Evolutionary conservation across 2,888 invertebrate species (phyloP).

Genomic region (Operophtera brumata): DNA sequence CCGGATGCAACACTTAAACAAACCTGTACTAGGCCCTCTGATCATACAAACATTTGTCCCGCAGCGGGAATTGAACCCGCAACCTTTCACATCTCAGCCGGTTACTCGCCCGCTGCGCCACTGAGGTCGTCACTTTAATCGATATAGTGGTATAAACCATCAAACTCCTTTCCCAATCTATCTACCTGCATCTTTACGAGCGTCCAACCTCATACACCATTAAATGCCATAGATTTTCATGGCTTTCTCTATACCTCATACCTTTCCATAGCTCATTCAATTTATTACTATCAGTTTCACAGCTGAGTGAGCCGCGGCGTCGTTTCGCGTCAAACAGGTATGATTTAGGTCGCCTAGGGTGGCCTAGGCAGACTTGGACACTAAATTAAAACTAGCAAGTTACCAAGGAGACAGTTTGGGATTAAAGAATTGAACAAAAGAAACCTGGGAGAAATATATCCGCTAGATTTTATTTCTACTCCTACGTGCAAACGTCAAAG

Average conservation of each 20-base stretch:
- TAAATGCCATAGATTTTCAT: slow-evolving; percentile 49
- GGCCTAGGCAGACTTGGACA: slow-evolving; percentile 52
- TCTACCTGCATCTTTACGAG: slow-evolving; percentile 30
- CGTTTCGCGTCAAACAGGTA: slow-evolving; percentile 61
- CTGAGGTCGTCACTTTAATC: too few species aligned
- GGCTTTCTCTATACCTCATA: slow-evolving; percentile 35
- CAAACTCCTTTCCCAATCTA: not conserved
- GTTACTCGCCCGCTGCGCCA: too few species aligned
- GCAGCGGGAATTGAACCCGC: too few species aligned
- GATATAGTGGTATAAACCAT: too few species aligned
- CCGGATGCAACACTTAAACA: too few species aligned
- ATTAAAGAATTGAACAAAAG: slow-evolving; percentile 14
- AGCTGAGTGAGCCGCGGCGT: slow-evolving; percentile 46
- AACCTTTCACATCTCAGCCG: too few species aligned
- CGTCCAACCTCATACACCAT: slow-evolving; percentile 45
- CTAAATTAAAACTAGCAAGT: slow-evolving; percentile 55
- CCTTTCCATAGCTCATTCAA: slow-evolving; percentile 30
- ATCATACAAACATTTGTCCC: too few species aligned
- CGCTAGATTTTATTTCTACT: not conserved
- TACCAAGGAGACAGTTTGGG: slow-evolving; percentile 18
- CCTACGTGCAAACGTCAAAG: too few species aligned
- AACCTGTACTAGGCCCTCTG: too few species aligned
- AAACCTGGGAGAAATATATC: not conserved
- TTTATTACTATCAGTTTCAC: slow-evolving; percentile 68
- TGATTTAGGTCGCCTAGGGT: slow-evolving; percentile 59